Evolutionary conservation across 2,888 invertebrate genomes (phyloP), one percentile per base, ranked within the genome.

Genomic region (Drosophila kanekoi): DNA sequence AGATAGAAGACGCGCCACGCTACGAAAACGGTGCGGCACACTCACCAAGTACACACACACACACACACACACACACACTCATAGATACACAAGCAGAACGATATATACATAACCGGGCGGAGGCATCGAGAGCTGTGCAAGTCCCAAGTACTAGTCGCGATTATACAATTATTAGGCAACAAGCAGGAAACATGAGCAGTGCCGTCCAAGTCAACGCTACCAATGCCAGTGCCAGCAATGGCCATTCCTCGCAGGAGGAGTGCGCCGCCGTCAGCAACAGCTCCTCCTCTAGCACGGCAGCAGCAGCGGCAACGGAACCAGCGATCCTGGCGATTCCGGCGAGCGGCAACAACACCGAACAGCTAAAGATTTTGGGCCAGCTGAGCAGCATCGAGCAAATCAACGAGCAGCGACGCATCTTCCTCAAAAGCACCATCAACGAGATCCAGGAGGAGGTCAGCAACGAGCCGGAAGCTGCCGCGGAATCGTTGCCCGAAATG

Each of bases 341-440:
- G 33, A 38, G 6, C 20, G 23, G 10, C 8, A 14, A 37, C 40
- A 28, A 43, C 8, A 10, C 1, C 16, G 77, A 73, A 10, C 76
- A 82, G 66, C 67, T 89, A n/a, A 78, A 86, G 59, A 89, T 90
- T 52, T 69, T 90, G 49, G 74, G 81, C 1, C 90, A 90, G 52
- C 59, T 90, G 14, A 89, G 80, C 52, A 86, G 72, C 66, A 85
- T 90, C 53, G 90, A 90, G 63, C 88, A 87, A 59, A 80, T 91
- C 49, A 90, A 86, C 60, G 90, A 90, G 44, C 89, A 90, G 62
- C 89, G 90, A 5, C 79, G 87, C 9, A 63, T 86, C 18, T 91
- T 91, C 44, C 72, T 90, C 1, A 80, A 81, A 32, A 85, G 82
- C 58, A 85, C 89, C 35, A 81, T 90, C 13, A 80, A 69, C 35